Base-by-base conservation (phyloP, 2,797 vertebrate genomes). In the Fratercula arctica region DNA sequence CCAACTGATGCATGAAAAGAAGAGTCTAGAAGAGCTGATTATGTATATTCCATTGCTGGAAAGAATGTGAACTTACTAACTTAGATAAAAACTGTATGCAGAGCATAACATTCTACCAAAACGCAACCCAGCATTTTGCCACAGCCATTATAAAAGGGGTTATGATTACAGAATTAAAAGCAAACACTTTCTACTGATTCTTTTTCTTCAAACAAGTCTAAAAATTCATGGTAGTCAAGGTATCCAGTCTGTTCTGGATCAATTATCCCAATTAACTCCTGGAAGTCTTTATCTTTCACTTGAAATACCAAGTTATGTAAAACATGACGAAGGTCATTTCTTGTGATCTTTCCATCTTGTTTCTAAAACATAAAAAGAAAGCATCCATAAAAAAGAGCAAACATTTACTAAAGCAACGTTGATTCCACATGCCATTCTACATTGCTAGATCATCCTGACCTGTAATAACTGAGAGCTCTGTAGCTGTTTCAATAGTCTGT, bases 231-330 rank as follows among this genome's bases (percentile, higher is more conserved):
- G 82, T 89, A 72, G 12, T 61, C 87, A 56, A 98, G 85, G 35
- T 91, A 23, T 13, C 97, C 97, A 0, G 84, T 95, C 86, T 96
- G 85, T 35, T 97, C 83, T 6, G 97, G 97, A 95, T 98, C 98
- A 45, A 98, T 96, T 4, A 76, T 56, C 26, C 95, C 96, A 84
- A 96, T 97, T 80, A 98, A 92, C 41, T 98, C 96, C 72, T 92
- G 96, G 89, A 98, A 98, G 59, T 97, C 97, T 6, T 95, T 85
- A 31, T 97, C 95, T 35, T 91, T 98, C 46, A 97, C 63, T 80
- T 92, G 91, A 53, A 96, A 95, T 35, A 89, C 77, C 35, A 93
- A 50, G 35, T 93, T 87, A 54, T 81, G 45, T 24, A 98, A 95
- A 66, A 97, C 69, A 9, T 60, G 89, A 24, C 25, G 56, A 64